Conservation (phyloP, 2,888 invertebrate species). For the Tribolium freemani region DNA sequence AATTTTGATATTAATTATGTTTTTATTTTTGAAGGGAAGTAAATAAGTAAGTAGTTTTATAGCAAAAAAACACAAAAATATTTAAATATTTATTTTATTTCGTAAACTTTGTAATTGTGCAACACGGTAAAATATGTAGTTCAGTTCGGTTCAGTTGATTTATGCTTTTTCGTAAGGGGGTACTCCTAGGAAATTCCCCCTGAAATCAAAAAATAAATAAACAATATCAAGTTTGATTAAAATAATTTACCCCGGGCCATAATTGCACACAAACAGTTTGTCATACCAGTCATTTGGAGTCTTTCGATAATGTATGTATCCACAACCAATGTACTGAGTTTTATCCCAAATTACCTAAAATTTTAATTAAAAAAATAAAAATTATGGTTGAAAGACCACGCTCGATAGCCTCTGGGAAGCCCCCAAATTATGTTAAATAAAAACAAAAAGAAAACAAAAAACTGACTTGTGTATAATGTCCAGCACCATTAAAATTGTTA, state of each 20-base stretch:
- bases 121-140: too few species aligned
- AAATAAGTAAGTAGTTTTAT: too few species aligned
- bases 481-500: slow-evolving; percentile 23
- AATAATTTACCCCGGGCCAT: slow-evolving; percentile 41
- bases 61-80: too few species aligned
- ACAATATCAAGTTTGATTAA: neutral
- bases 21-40: too few species aligned
- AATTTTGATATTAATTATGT: too few species aligned
- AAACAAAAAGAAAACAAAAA: neutral
- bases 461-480: slow-evolving; percentile 36
- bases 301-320: slow-evolving; percentile 46
- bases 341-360: slow-evolving; percentile 53
- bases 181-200: slow-evolving; percentile 47
- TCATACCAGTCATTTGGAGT: slow-evolving; percentile 29
- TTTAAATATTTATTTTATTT: too few species aligned
- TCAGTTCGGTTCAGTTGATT: too few species aligned
- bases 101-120: too few species aligned
- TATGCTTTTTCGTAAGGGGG: slow-evolving; percentile 42
- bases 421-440: too few species aligned
- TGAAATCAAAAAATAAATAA: slow-evolving; percentile 34
- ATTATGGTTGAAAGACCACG: too few species aligned
- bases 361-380: neutral
- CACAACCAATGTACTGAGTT: slow-evolving; percentile 53
- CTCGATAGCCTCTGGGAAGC: too few species aligned
- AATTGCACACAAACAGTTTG: slow-evolving; percentile 53